Evolutionary conservation across 2,113 vertebrate species (phyloP).

Genomic region (Podarcis raffonei): DNA sequence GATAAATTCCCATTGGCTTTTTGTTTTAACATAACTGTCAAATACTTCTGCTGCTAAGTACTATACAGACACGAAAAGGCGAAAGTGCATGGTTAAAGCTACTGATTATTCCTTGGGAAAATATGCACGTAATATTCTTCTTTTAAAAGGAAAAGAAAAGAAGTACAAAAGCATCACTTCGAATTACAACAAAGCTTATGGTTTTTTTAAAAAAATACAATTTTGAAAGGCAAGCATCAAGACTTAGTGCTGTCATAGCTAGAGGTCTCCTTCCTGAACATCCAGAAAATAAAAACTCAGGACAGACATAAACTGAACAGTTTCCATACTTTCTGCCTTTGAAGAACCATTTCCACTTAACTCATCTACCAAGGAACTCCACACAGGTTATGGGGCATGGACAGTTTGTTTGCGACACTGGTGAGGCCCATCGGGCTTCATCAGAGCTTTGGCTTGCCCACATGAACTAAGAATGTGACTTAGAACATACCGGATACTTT

Average conservation of each 20-base stretch:
- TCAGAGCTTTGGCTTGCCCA: neutral
- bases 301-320: neutral
- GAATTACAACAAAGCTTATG: neutral
- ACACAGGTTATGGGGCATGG: neutral
- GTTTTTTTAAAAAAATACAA: too few relatives aligned
- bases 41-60: constrained; percentile 57
- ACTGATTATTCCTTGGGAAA: constrained; percentile 5
- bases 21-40: constrained; percentile 65
- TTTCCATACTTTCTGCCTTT: neutral
- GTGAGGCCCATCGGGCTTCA: neutral
- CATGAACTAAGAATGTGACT: neutral
- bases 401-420: neutral
- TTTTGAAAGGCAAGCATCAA: neutral
- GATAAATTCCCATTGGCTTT: constrained; percentile 63
- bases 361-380: neutral
- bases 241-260: neutral
- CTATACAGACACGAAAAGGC: constrained; percentile 45
- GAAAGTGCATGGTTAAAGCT: constrained; percentile 42
- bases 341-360: neutral
- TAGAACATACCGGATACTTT: neutral
- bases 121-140: neutral
- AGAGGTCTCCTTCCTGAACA: neutral
- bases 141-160: neutral
- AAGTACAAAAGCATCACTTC: neutral
- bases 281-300: neutral